Conservation (phyloP, 2,888 invertebrate species). For the Chrysina gloriosa region DNA sequence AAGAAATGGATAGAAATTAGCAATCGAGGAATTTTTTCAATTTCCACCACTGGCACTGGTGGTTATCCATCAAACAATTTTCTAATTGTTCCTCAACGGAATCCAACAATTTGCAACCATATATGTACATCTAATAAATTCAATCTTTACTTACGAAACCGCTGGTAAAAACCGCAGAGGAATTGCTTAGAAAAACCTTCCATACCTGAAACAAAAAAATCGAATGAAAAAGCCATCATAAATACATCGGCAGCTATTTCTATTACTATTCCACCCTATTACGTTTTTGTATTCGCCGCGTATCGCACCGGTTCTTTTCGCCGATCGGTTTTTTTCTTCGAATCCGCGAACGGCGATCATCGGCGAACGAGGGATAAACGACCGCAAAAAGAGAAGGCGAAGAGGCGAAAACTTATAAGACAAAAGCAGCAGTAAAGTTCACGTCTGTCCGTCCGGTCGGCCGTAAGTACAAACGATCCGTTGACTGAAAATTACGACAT, state of each 20-base stretch:
- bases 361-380: neutral
- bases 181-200: neutral
- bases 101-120: too few relatives aligned
- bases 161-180: neutral
- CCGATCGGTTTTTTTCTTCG: neutral
- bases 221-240: neutral
- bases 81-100: too few relatives aligned
- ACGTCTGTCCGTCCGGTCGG: slow-evolving; percentile 12
- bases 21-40: too few relatives aligned
- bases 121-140: too few relatives aligned
- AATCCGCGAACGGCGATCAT: neutral
- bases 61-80: too few relatives aligned
- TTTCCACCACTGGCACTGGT: too few relatives aligned
- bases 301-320: neutral
- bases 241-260: neutral
- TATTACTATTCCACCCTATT: neutral
- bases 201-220: slow-evolving; percentile 6
- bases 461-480: slow-evolving; percentile 25
- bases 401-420: slow-evolving; percentile 10
- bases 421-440: slow-evolving; percentile 27
- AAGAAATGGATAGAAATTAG: too few relatives aligned
- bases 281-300: neutral
- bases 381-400: neutral
- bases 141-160: neutral
- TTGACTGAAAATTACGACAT: slow-evolving; percentile 49